phyloP scores from a whole-genome alignment of 2,797 vertebrate species.

The Semaprochilodus insignis region DNA sequence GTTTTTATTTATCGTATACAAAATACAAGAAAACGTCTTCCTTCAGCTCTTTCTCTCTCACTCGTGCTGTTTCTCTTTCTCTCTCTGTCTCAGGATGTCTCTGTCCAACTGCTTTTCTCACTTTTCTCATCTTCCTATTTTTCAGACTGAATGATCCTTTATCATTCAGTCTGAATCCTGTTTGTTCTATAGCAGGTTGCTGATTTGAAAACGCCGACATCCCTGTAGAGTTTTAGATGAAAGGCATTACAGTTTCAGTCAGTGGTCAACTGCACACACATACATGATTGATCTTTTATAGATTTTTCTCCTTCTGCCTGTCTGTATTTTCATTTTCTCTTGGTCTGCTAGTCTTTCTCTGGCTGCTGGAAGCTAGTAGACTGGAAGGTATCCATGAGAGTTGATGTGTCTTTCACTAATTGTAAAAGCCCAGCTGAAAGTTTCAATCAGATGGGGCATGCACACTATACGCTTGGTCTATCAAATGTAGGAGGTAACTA shows the following conservation, averaged over 20 bases:
- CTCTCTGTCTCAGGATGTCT: slow-evolving; percentile 21
- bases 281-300: neutral
- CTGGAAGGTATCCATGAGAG: neutral
- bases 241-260: neutral
- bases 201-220: neutral
- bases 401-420: neutral
- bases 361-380: neutral
- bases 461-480: neutral
- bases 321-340: neutral
- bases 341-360: neutral
- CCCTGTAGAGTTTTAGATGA: neutral
- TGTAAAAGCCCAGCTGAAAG: neutral
- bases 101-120: neutral
- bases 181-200: neutral
- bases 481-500: neutral
- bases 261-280: neutral
- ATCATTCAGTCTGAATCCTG: neutral
- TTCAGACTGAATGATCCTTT: neutral
- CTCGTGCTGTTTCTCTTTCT: slow-evolving; percentile 29
- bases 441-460: neutral
- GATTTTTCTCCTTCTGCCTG: neutral
- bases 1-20: neutral
- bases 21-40: neutral
- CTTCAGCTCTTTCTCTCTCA: no score
- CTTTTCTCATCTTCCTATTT: neutral